These are phyloP conservation scores for Octodon degus DNA, from an alignment of 2,113 vertebrate species.

Conservation along the genomic window DNA sequence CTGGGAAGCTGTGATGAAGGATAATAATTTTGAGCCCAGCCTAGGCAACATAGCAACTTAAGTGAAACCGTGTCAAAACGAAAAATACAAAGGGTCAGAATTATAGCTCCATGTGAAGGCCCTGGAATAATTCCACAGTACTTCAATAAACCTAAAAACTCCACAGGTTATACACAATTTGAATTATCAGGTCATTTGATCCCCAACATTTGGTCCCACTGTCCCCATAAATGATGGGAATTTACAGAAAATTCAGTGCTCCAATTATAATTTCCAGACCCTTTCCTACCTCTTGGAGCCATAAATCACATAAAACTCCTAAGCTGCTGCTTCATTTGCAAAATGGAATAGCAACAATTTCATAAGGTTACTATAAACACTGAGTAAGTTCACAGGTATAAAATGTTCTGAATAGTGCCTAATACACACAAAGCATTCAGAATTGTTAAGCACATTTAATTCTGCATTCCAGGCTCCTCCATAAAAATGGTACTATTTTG, in stretches of 20 bases:
- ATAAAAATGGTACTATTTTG: constrained; percentile 33
- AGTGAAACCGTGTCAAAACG: neutral
- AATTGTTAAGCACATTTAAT: neutral
- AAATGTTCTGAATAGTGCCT: constrained; percentile 12
- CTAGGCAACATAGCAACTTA: neutral
- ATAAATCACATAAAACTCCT: constrained; percentile 2
- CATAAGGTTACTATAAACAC: neutral
- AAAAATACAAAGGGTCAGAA: neutral
- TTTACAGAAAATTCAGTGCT: constrained; percentile 1
- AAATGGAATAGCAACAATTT: constrained; percentile 29
- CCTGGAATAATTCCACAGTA: neutral
- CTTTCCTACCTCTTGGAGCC: neutral
- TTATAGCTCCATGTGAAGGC: neutral
- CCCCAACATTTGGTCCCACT: constrained; percentile 27
- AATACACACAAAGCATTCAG: neutral
- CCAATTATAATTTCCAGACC: constrained; percentile 35
- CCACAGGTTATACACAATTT: neutral
- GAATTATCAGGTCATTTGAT: neutral
- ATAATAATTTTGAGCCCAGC: neutral
- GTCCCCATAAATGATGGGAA: neutral
- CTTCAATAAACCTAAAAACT: neutral
- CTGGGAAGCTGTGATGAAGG: neutral
- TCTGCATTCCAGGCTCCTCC: neutral
- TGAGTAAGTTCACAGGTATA: neutral
- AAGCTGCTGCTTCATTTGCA: neutral